Percentiles rank a stretch among this genome's conserved stretches.
Evolutionary conservation across 2,113 vertebrate species (phyloP).

Genomic region (Marcusenius ussheri): DNA sequence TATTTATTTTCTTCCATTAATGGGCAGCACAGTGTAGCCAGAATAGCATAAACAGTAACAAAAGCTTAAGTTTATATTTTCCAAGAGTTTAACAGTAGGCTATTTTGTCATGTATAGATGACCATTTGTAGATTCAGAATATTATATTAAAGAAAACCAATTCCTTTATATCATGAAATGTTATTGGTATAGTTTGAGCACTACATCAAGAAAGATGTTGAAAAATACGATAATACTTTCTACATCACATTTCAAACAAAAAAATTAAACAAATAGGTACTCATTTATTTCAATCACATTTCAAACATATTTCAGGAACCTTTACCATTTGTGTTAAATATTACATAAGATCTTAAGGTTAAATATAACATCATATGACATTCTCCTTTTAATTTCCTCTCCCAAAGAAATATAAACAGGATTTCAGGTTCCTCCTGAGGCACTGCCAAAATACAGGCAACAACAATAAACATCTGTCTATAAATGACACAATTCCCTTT

Average conservation of each 20-base stretch:
- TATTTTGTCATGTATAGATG: background rate
- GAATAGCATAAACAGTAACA: background rate
- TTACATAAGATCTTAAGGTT: background rate
- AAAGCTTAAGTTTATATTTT: background rate
- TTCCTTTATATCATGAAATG: background rate
- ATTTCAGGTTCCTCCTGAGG: background rate
- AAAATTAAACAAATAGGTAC: background rate
- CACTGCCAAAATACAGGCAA: background rate
- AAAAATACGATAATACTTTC: background rate
- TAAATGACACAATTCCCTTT: background rate
- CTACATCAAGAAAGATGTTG: background rate
- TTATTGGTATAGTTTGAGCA: background rate
- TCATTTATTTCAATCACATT: background rate
- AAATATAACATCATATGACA: background rate
- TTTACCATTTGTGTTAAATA: background rate
- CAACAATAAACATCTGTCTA: constrained; percentile 20
- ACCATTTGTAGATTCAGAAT: background rate
- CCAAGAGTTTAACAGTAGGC: background rate
- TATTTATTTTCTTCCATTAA: background rate
- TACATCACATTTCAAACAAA: background rate
- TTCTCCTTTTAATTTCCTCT: constrained; percentile 7
- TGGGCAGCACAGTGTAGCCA: background rate
- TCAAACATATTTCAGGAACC: background rate
- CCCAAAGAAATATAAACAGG: constrained; percentile 15
- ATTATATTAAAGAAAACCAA: background rate